Evolutionary conservation across 1,140 invertebrate genomes (phyloP), one percentile per base, ranked within the genome.

Genomic region (Drosophila nebulosa): DNA sequence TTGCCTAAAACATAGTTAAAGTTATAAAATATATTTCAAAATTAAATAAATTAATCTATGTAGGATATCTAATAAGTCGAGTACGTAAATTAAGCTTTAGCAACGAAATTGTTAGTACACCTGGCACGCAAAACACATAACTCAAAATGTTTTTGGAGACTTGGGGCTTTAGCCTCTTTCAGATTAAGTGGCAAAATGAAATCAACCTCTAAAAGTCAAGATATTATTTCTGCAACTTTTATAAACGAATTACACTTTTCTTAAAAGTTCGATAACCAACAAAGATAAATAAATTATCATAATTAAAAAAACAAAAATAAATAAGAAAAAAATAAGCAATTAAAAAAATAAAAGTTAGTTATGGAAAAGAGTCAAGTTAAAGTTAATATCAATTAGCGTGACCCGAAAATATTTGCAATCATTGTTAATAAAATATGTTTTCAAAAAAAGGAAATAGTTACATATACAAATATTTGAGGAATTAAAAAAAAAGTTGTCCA

Each of bases 61-160:
- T 10, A 65, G 61, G 52, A 62, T 73, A 30, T 24, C 36, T 7
- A 1, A 9, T 30, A 1, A 10, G 53, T 50, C 69, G 62, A 22
- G 42, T 72, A 12, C 30, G 1, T 3, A 7, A 30, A 4, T 26
- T 56, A 16, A 32, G 1, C n/a, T 10, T 16, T 10, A 55, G 26
- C 30, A 32, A 1, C 24, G 16, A 7, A 10, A 27, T n/a, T 78
- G 22, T 81, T 88, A 64, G 78, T 76, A 86, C 71, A 86, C 81
- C 81, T 86, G 83, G 74, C 86, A 88, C 74, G 74, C 70, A 85
- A 36, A 30, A 62, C 74, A 60, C 88, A 90, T 90, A 90, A 90
- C 75, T 90, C 83, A 88, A 69, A 78, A 63, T 51, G 53, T 61
- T 46, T 86, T 55, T 69, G 67, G 61, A 58, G 51, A 50, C 51